Conservation (phyloP, 2,113 vertebrate species). For the Chionomys nivalis region DNA sequence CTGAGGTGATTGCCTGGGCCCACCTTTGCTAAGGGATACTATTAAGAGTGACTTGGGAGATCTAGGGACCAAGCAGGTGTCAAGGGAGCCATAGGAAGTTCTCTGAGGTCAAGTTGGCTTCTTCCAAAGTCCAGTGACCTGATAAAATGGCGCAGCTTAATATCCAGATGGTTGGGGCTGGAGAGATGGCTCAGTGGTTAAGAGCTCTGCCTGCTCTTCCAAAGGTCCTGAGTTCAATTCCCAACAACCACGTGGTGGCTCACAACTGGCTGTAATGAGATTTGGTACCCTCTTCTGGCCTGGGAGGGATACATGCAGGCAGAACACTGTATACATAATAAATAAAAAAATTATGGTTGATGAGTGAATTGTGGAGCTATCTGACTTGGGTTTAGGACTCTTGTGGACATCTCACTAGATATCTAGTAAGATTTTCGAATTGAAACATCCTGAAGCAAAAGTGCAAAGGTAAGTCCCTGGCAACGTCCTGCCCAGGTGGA, state of each 20-base stretch:
- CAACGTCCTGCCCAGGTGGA: background rate
- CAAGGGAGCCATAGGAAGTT: background rate
- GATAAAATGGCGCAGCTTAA: background rate
- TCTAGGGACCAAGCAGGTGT: background rate
- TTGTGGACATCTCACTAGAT: background rate
- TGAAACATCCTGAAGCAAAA: background rate
- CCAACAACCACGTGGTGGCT: too few relatives aligned
- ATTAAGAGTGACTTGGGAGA: background rate
- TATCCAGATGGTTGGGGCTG: background rate
- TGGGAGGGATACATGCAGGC: too few relatives aligned
- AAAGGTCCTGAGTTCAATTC: too few relatives aligned
- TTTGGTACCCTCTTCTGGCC: too few relatives aligned
- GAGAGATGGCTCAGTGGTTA: too few relatives aligned
- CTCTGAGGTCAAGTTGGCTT: background rate
- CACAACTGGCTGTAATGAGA: too few relatives aligned
- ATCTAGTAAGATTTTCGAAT: background rate
- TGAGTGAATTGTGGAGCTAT: background rate
- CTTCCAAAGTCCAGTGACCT: background rate
- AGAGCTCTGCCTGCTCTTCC: too few relatives aligned
- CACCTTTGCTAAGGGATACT: background rate
- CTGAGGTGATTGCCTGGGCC: background rate
- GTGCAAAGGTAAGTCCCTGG: background rate
- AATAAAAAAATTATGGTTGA: too few relatives aligned
- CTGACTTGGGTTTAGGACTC: background rate
- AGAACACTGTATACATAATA: too few relatives aligned